Percentiles rank a stretch among this genome's conserved stretches.
phyloP scores from a whole-genome alignment of 2,888 invertebrate species.

The Notodonta dromedarius region DNA sequence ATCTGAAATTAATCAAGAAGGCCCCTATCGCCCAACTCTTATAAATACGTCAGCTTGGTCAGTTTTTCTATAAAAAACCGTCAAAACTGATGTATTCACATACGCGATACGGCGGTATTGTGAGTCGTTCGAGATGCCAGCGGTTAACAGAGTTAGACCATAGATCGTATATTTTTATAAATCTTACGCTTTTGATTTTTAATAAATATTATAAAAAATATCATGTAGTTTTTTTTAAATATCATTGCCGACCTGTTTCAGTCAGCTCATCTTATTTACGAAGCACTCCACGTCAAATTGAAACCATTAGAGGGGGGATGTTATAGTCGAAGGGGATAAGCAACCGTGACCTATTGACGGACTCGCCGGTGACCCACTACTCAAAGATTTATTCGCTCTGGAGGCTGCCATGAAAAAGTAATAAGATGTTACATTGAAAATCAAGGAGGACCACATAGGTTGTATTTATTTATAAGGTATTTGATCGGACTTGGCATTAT shows the following conservation, averaged over 20 bases:
- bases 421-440: neutral
- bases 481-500: neutral
- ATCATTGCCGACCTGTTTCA: conserved; percentile 20
- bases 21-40: too few relatives aligned
- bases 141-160: too few relatives aligned
- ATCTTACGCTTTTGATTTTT: too few relatives aligned
- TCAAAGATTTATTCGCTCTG: conserved; percentile 2
- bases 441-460: neutral
- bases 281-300: conserved; percentile 63
- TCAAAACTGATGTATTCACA: too few relatives aligned
- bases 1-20: too few relatives aligned
- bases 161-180: too few relatives aligned
- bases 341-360: conserved; percentile 47
- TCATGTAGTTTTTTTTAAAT: too few relatives aligned
- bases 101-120: too few relatives aligned
- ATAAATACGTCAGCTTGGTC: too few relatives aligned
- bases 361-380: conserved; percentile 10
- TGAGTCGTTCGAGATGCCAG: too few relatives aligned
- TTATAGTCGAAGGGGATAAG: conserved; percentile 57
- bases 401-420: conserved; percentile 3
- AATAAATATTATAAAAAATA: too few relatives aligned
- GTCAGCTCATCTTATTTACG: conserved; percentile 46
- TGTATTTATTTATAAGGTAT: neutral
- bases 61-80: too few relatives aligned
- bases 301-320: conserved; percentile 60